Evolutionary conservation across 1,140 invertebrate genomes (phyloP).

Genomic region (Halictus rubicundus): DNA sequence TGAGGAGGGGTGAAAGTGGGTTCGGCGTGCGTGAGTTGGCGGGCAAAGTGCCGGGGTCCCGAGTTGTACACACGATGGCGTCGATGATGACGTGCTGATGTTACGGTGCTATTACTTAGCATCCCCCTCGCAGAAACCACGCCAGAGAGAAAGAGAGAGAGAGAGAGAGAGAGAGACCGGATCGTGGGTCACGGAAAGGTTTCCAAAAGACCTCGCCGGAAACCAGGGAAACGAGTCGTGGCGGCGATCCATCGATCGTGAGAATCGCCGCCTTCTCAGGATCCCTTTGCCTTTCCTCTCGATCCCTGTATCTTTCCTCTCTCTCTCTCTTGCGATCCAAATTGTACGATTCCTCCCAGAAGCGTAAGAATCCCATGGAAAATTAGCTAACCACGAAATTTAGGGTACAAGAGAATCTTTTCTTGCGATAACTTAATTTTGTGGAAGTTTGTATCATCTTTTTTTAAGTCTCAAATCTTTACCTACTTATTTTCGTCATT

Average conservation of each 20-base stretch:
- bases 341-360: no score
- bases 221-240: neutral
- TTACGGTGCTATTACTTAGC: conserved; percentile 63
- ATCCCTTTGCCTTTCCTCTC: neutral
- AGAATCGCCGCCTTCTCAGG: neutral
- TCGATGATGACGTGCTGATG: conserved; percentile 61
- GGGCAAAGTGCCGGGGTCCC: conserved; percentile 24
- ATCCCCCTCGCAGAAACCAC: conserved; percentile 28
- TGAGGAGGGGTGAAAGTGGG: neutral
- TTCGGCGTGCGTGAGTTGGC: conserved; percentile 26
- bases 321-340: no score
- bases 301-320: no score
- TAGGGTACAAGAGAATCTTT: no score
- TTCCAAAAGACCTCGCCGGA: neutral
- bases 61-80: conserved; percentile 32
- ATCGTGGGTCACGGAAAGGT: conserved; percentile 31
- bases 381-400: no score
- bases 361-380: no score
- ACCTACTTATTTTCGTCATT: no score
- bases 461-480: no score
- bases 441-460: no score
- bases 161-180: no score
- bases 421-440: no score
- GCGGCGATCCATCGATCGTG: neutral
- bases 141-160: no score